These are phyloP conservation scores for Morelia viridis DNA, from an alignment of 2,797 vertebrate species.

Conservation along the genomic window DNA sequence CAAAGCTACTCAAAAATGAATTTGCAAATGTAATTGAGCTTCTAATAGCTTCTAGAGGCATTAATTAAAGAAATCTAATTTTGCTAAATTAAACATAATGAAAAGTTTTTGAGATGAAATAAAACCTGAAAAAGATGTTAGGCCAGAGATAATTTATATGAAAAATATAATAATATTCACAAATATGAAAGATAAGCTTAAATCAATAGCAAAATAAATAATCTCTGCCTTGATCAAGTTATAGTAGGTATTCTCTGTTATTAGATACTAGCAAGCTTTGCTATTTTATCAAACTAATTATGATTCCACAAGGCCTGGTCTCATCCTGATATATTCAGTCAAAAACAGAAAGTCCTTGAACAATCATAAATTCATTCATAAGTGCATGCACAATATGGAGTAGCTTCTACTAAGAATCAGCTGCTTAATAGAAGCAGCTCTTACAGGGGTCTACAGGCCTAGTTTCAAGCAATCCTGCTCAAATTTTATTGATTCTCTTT, in stretches of 20 bases:
- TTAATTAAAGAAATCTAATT: slow-evolving; percentile 78
- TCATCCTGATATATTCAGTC: not conserved
- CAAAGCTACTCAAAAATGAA: slow-evolving; percentile 71
- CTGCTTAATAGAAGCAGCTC: not conserved
- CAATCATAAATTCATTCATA: slow-evolving; percentile 1
- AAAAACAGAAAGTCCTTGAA: slow-evolving; percentile 5
- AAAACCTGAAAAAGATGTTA: slow-evolving; percentile 70
- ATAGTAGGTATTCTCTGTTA: slow-evolving; percentile 35
- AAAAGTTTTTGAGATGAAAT: slow-evolving; percentile 76
- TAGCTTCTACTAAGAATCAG: not conserved
- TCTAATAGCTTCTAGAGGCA: slow-evolving; percentile 74
- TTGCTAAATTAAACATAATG: slow-evolving; percentile 76
- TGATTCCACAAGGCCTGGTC: not conserved
- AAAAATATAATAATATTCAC: slow-evolving; percentile 44
- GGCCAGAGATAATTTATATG: slow-evolving; percentile 55
- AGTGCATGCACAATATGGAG: not conserved
- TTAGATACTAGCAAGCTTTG: slow-evolving; percentile 44
- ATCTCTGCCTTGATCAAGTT: slow-evolving; percentile 16
- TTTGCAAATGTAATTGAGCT: slow-evolving; percentile 74
- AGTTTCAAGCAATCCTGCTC: not conserved
- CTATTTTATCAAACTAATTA: not conserved
- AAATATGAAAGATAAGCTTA: slow-evolving; percentile 48
- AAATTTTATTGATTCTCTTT: not conserved
- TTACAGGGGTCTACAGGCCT: not conserved
- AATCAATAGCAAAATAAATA: slow-evolving; percentile 49